Evolutionary conservation across 2,888 invertebrate genomes (phyloP).

Genomic region (Ceraclea dissimilis): DNA sequence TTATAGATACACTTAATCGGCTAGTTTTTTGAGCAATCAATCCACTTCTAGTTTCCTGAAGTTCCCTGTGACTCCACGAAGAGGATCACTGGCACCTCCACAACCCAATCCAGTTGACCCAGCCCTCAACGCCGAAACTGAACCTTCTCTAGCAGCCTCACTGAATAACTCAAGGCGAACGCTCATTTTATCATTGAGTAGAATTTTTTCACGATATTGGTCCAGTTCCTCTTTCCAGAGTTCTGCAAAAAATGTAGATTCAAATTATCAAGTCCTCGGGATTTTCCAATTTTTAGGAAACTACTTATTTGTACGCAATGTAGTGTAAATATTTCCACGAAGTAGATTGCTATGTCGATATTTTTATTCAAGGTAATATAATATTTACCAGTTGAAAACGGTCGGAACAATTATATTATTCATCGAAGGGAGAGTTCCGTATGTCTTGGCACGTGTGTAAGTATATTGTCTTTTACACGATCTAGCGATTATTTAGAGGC

Average conservation of each 20-base stretch:
- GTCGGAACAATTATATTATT: too few species aligned
- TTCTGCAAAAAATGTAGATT: slow-evolving; percentile 39
- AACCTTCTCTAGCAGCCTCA: slow-evolving; percentile 63
- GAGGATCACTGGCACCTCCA: slow-evolving; percentile 57
- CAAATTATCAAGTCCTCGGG: neutral
- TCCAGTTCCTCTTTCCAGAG: slow-evolving; percentile 64
- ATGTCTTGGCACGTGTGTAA: too few species aligned
- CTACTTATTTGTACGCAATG: neutral
- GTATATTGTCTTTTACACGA: too few species aligned
- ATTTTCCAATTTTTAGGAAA: neutral
- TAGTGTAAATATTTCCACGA: neutral
- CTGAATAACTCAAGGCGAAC: slow-evolving; percentile 63
- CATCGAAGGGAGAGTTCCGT: too few species aligned
- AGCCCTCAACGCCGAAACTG: slow-evolving; percentile 62
- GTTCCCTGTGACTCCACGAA: slow-evolving; percentile 65
- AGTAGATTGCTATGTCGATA: too few species aligned
- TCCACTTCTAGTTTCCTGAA: slow-evolving; percentile 74
- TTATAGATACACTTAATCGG: too few species aligned
- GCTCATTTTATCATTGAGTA: slow-evolving; percentile 62
- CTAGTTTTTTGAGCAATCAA: slow-evolving; percentile 30
- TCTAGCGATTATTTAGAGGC: too few species aligned
- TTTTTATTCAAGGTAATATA: too few species aligned
- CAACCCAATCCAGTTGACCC: slow-evolving; percentile 49
- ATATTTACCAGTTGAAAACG: too few species aligned
- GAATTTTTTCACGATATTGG: slow-evolving; percentile 50